Evolutionary conservation across 2,113 vertebrate genomes (phyloP), one percentile per base, ranked within the genome.

Genomic region (Halcyon senegalensis): DNA sequence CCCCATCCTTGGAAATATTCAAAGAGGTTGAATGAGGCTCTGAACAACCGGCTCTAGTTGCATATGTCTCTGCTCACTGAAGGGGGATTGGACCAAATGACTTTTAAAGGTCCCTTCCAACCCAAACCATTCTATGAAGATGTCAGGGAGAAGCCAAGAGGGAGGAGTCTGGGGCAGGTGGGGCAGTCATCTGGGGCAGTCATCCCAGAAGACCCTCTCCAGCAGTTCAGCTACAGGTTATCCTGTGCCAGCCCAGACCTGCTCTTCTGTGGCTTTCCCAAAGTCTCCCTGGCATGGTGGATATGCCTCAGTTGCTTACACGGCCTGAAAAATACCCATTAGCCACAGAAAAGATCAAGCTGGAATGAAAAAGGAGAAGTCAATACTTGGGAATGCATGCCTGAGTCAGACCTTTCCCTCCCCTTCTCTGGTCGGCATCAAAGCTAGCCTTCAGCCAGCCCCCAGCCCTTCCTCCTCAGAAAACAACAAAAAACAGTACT

Each of bases 141-240:
- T 16, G 21, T 25, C n/a, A 43, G 8, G n/a, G 16, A 75, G 44
- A 80, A 13, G 7, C n/a, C 0, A 1, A 64, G 74, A 75, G 17
- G 33, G 8, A 6, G 5, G 28, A 7, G 2, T 9, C 16, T 58
- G 55, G 37, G n/a, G 25, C n/a, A 43, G 46, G 9, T 37, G 25
- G 17, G 43, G n/a, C 1, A 2, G 27, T n/a, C 1, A 0, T 43
- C 23, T 33, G 30, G 17, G 43, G n/a, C 1, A 2, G 28, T n/a
- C 2, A 0, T 39, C 28, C 48, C 39, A 55, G 35, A 37, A 48
- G 53, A 50, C 6, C 31, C 13, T 24, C 16, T 79, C 46, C 64
- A 39, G 56, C 31, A 72, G 3, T 20, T 76, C 1, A 5, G 18
- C 58, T 11, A 7, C 14, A 20, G 24, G 5, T 77, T 78, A 53